phyloP scores from a whole-genome alignment of 2,888 invertebrate species.

The Hirtodrosophila cameraria region DNA sequence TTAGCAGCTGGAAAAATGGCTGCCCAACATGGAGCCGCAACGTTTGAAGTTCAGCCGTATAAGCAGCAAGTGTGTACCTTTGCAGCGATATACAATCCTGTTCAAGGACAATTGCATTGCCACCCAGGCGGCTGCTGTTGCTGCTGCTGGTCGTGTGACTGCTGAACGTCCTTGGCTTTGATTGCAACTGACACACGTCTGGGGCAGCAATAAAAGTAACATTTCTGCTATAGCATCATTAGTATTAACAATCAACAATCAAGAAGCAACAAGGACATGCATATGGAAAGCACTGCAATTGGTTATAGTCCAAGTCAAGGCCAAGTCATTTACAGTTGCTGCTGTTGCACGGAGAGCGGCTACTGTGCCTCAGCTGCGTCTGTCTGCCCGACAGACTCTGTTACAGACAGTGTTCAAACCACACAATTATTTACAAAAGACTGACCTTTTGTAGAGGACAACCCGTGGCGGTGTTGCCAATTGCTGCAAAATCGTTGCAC shows the following conservation, averaged over 20 bases:
- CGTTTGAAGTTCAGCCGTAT: constrained; percentile 62
- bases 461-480: constrained; percentile 64
- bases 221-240: constrained; percentile 13
- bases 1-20: constrained; percentile 56
- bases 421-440: constrained; percentile 60
- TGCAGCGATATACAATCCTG: constrained; percentile 7
- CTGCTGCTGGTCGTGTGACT: constrained; percentile 73
- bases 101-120: constrained; percentile 57
- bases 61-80: constrained; percentile 30
- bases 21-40: constrained; percentile 20
- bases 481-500: constrained; percentile 60
- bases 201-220: constrained; percentile 1
- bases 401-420: constrained; percentile 48
- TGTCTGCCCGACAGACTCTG: too few species aligned
- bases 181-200: constrained; percentile 34
- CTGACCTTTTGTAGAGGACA: constrained; percentile 25
- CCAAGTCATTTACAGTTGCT: constrained; percentile 71
- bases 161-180: constrained; percentile 46
- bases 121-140: constrained; percentile 62
- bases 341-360: constrained; percentile 60
- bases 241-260: not conserved
- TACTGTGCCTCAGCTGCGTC: constrained; percentile 45
- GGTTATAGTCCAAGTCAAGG: constrained; percentile 27
- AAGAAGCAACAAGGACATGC: constrained; percentile 22
- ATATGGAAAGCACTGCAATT: constrained; percentile 44